Conservation (phyloP, 2,888 invertebrate species). For the Pseudococcus viburni region DNA sequence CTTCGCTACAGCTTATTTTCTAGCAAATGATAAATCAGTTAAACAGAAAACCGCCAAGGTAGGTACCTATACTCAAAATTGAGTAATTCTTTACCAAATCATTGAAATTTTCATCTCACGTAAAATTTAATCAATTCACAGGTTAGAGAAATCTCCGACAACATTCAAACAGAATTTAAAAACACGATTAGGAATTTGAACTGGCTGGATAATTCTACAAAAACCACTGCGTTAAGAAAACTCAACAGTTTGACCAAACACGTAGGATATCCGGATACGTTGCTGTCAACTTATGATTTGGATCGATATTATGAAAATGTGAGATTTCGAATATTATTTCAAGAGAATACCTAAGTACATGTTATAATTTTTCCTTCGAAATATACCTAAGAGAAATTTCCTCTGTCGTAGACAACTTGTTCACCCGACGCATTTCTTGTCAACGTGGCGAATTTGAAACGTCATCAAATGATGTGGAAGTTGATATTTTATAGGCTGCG, state of each 20-base stretch:
- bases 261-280: conserved; percentile 88
- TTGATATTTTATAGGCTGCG: conserved; percentile 31
- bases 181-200: conserved; percentile 78
- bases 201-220: conserved; percentile 87
- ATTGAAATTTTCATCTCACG: background rate
- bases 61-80: background rate
- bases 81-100: background rate
- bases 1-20: conserved; percentile 68
- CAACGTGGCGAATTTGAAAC: conserved; percentile 74
- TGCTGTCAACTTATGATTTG: conserved; percentile 77
- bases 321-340: background rate
- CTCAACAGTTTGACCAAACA: conserved; percentile 81
- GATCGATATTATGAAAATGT: conserved; percentile 72
- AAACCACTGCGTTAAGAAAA: conserved; percentile 79
- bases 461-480: conserved; percentile 66
- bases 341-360: no score
- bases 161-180: conserved; percentile 82
- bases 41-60: conserved; percentile 58
- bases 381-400: background rate
- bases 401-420: background rate
- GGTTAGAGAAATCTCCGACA: conserved; percentile 83
- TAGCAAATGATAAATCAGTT: conserved; percentile 35
- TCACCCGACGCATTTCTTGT: conserved; percentile 72
- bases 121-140: conserved; percentile 69
- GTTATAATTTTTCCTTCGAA: background rate